A percentile compares a stretch with the other conserved stretches of the same genome.
These are phyloP conservation scores for Bryconaethiops microstoma DNA, from an alignment of 2,797 vertebrate genomes.

Conservation along the genomic window DNA sequence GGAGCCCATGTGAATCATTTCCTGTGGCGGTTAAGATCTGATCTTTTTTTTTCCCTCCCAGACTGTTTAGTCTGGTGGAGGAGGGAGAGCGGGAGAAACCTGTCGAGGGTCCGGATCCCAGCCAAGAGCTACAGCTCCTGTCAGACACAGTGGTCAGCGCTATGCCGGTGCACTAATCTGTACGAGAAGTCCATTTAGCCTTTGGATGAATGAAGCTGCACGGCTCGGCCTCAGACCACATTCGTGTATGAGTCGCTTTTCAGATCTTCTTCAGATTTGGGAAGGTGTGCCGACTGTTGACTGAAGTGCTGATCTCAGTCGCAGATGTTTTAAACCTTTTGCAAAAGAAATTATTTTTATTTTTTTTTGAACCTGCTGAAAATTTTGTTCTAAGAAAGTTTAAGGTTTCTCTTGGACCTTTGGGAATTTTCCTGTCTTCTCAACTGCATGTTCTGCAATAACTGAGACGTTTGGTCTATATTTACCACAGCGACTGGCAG, in stretches of 20 bases:
- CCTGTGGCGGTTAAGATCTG: slow-evolving; percentile 69
- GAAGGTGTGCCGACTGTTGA: not conserved
- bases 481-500: not conserved
- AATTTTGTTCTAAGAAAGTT: not conserved
- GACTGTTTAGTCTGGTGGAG: slow-evolving; percentile 75
- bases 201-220: slow-evolving; percentile 8
- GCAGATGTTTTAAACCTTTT: not conserved
- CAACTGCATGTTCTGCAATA: not conserved
- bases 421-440: not conserved
- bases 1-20: slow-evolving; percentile 68
- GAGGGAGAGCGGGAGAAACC: slow-evolving; percentile 60
- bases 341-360: not conserved
- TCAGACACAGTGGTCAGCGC: slow-evolving; percentile 4
- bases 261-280: not conserved
- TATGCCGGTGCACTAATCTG: not conserved
- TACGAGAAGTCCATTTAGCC: slow-evolving; percentile 2
- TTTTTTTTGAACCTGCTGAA: not conserved
- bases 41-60: slow-evolving; percentile 44
- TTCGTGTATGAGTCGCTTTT: slow-evolving; percentile 3
- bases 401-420: not conserved
- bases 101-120: slow-evolving; percentile 50
- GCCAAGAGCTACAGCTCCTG: slow-evolving; percentile 18
- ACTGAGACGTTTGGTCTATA: slow-evolving; percentile 5
- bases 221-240: not conserved
- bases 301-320: not conserved